Evolutionary conservation across 2,888 invertebrate species (phyloP), one percentile per base, ranked within the genome.

Genomic region (Drosophila kuntzei): DNA sequence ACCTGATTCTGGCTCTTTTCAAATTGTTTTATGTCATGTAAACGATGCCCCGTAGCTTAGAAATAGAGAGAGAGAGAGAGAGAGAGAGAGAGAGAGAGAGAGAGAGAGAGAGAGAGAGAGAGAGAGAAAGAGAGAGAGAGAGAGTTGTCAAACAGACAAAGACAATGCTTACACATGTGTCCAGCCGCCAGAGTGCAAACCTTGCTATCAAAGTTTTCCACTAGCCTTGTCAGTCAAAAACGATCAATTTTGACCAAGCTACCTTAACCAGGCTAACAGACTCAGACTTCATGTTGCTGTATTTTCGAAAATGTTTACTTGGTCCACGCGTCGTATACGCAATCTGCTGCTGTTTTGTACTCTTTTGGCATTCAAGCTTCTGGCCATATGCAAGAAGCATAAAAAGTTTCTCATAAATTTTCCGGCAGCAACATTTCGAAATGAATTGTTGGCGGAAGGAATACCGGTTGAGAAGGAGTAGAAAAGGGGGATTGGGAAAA

Each of bases 321-420:
- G 8, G 39, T n/a, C 36, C 22, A 61, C 39, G 60, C 46, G 63
- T 61, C 68, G 72, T 72, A 55, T 61, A 72, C 76, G 64, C 76
- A 77, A 77, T 77, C 58, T 76, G 71, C 46, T 62, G 41, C 46
- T 32, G 43, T 16, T 14, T 51, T 16, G 16, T 34, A 37, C 36
- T 18, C 12, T 61, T 22, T 55, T n/a, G 32, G 32, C 49, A 16
- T 43, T 47, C 47, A 46, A 25, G 50, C 49, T 61, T n/a, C 46
- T 47, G 67, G 67, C 74, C 80, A 80, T 66, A 77, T 82, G 80
- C 74, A 82, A 63, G 65, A 36, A 55, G 65, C 74, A 86, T 81
- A 75, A 81, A 75, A 81, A 77, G 66, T 67, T 79, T 36, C 68
- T 29, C 85, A 87, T 84, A 87, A 84, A 84, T 84, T 84, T 72